Conservation (phyloP, 2,797 vertebrate species). For the Siniperca scherzeri region DNA sequence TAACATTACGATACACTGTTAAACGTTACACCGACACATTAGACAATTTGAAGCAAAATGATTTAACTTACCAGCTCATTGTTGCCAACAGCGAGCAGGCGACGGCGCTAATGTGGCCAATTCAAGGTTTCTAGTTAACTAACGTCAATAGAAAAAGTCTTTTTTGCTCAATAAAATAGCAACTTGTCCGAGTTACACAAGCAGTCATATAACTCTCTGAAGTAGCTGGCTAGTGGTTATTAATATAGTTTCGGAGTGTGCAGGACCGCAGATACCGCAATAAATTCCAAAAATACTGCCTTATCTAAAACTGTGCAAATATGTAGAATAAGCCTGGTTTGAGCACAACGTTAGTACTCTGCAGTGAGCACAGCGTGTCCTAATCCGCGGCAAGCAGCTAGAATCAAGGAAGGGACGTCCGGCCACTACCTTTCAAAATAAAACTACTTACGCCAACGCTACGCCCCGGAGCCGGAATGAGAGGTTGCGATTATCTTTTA, state of each 20-base stretch:
- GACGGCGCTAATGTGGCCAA: accelerated
- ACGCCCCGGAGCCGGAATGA: accelerated
- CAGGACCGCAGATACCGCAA: no score
- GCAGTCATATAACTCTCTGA: neutral
- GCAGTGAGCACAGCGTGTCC: neutral
- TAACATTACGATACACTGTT: no score
- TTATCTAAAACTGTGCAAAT: neutral
- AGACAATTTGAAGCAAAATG: no score
- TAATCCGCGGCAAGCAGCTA: accelerated
- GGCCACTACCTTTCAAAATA: constrained; percentile 29
- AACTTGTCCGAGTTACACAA: neutral
- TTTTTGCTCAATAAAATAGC: neutral
- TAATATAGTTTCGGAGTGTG: neutral
- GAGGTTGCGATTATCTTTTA: accelerated
- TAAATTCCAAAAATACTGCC: neutral
- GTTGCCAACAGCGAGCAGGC: neutral
- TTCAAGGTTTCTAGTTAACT: neutral
- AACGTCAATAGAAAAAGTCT: accelerated
- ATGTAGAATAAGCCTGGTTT: no score
- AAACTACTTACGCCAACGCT: accelerated
- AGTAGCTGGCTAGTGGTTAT: neutral
- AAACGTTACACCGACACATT: no score
- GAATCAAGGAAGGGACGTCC: neutral
- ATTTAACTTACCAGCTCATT: constrained; percentile 71
- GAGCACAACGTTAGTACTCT: accelerated